A percentile compares a stretch with the other conserved stretches of the same genome.
Evolutionary conservation across 1,140 invertebrate genomes (phyloP).

Genomic region (Drosophila neocordata): DNA sequence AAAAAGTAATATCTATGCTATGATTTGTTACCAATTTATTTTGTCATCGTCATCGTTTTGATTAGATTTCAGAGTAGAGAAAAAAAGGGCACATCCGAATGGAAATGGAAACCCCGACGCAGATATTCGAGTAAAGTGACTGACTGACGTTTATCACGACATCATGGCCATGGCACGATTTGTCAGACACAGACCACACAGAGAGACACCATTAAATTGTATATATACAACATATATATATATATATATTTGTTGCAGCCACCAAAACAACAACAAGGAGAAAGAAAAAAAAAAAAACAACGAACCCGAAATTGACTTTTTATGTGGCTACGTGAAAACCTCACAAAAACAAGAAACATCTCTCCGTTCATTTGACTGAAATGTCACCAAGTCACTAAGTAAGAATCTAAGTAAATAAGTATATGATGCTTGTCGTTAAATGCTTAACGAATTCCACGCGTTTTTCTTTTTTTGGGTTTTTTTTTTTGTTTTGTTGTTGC

Average conservation of each 20-base stretch:
- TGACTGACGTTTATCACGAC: slow-evolving; percentile 76
- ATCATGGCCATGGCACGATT: slow-evolving; percentile 62
- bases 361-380: not conserved
- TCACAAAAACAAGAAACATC: slow-evolving; percentile 28
- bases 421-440: slow-evolving; percentile 8
- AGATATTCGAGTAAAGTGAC: slow-evolving; percentile 16
- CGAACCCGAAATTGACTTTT: slow-evolving; percentile 63
- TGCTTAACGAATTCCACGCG: slow-evolving; percentile 9
- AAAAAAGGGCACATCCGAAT: slow-evolving; percentile 31
- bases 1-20: slow-evolving; percentile 32
- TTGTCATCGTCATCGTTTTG: slow-evolving; percentile 67
- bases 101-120: not conserved
- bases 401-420: slow-evolving; percentile 13
- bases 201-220: slow-evolving; percentile 54
- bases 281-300: not conserved
- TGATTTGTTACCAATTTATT: slow-evolving; percentile 71
- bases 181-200: slow-evolving; percentile 46
- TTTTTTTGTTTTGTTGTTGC: not conserved
- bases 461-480: not conserved
- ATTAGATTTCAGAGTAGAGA: slow-evolving; percentile 54
- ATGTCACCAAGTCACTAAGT: slow-evolving; percentile 4
- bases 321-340: slow-evolving; percentile 51
- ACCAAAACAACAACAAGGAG: slow-evolving; percentile 4
- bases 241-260: slow-evolving; percentile 14
- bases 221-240: slow-evolving; percentile 3